A percentile compares a stretch with the other conserved stretches of the same genome.
These are phyloP conservation scores for Pollenia amentaria DNA, from an alignment of 2,888 invertebrate genomes.

Conservation along the genomic window DNA sequence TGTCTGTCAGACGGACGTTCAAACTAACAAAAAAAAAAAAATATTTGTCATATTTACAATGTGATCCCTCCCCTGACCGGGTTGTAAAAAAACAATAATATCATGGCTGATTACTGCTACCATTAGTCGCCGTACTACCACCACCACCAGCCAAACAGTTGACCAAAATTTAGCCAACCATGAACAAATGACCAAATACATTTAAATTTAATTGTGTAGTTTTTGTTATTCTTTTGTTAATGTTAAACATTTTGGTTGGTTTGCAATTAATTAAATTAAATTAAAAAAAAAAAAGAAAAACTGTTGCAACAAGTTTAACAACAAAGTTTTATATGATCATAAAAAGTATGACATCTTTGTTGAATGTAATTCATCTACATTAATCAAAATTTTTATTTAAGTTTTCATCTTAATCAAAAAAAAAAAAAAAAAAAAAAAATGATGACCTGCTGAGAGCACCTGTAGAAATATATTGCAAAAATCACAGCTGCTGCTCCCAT, in stretches of 20 bases:
- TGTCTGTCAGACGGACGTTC: background rate
- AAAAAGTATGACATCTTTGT: conserved; percentile 34
- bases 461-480: conserved; percentile 1
- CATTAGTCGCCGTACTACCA: background rate
- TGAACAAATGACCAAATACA: conserved; percentile 65
- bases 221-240: conserved; percentile 6
- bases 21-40: background rate
- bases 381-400: background rate
- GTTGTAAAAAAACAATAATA: conserved; percentile 7
- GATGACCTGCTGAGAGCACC: conserved; percentile 38
- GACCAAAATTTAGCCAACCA: conserved; percentile 61
- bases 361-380: conserved; percentile 29
- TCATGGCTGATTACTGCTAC: background rate
- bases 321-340: conserved; percentile 1
- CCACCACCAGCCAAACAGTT: background rate
- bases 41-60: conserved; percentile 51
- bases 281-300: conserved; percentile 4
- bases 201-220: conserved; percentile 57
- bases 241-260: conserved; percentile 42
- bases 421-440: background rate
- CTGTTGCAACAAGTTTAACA: background rate
- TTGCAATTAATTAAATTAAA: conserved; percentile 53
- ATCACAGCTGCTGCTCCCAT: conserved; percentile 16
- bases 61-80: conserved; percentile 15
- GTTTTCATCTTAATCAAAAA: conserved; percentile 3